Conservation (phyloP, 2,113 vertebrate genomes). For the Limnothrissa miodon region DNA sequence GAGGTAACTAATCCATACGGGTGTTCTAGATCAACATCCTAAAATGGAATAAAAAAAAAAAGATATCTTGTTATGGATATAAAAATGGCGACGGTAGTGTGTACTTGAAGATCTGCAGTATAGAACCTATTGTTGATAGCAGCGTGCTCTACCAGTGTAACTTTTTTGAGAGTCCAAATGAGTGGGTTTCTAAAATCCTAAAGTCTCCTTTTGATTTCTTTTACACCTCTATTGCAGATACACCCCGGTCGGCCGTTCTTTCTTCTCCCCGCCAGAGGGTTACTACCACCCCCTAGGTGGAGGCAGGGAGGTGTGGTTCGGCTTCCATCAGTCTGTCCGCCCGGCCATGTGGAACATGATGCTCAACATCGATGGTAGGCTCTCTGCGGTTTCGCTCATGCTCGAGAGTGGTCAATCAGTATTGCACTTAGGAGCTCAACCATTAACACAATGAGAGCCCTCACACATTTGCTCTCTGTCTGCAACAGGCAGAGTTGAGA, state of each 20-base stretch:
- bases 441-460: too few species aligned
- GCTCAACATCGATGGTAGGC: conserved; percentile 96
- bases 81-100: neutral
- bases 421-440: too few species aligned
- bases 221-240: conserved; percentile 72
- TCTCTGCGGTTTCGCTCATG: neutral
- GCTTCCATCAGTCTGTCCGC: conserved; percentile 97
- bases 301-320: conserved; percentile 97
- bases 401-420: neutral
- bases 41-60: too few species aligned
- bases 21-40: too few species aligned
- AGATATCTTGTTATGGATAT: neutral
- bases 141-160: neutral
- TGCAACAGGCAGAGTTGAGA: too few species aligned
- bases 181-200: neutral
- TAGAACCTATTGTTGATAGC: neutral
- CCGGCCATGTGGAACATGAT: conserved; percentile 99
- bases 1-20: conserved; percentile 81
- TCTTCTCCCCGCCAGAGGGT: conserved; percentile 97
- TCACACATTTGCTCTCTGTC: too few species aligned
- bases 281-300: conserved; percentile 98
- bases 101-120: neutral
- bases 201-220: neutral
- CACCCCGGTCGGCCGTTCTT: conserved; percentile 95
- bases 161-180: neutral